These are phyloP conservation scores for Gastracanthus pulcherrimus DNA, from an alignment of 2,888 invertebrate genomes.

Conservation along the genomic window DNA sequence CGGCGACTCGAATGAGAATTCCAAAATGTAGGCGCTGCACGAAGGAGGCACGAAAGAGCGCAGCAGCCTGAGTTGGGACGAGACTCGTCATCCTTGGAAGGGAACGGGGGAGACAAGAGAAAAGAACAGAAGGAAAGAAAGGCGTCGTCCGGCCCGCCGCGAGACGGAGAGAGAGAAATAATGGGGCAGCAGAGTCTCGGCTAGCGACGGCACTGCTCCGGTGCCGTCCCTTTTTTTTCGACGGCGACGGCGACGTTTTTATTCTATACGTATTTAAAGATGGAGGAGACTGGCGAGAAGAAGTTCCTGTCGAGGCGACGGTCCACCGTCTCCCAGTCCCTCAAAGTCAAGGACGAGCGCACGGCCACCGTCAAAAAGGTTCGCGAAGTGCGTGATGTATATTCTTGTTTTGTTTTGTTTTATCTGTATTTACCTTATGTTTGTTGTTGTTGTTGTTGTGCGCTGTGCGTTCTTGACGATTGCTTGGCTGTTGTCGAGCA, in stretches of 20 bases:
- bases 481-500: neutral
- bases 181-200: neutral
- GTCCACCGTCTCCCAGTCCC: conserved; percentile 72
- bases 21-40: too few relatives aligned
- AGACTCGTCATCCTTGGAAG: conserved; percentile 27
- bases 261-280: conserved; percentile 62
- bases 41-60: neutral
- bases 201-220: neutral
- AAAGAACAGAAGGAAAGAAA: neutral
- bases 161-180: neutral
- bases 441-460: neutral
- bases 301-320: conserved; percentile 74
- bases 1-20: too few relatives aligned
- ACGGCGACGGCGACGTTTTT: conserved; percentile 13
- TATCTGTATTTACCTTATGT: neutral
- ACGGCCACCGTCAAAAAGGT: conserved; percentile 78
- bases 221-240: neutral
- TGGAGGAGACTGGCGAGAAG: conserved; percentile 74
- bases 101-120: too few relatives aligned
- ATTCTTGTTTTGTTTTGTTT: neutral
- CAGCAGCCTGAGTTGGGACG: neutral
- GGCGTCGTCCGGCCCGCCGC: neutral
- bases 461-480: neutral
- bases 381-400: conserved; percentile 41
- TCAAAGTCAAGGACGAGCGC: conserved; percentile 78